These are phyloP conservation scores for Helarctos malayanus DNA, from an alignment of 2,797 vertebrate species.

Conservation along the genomic window DNA sequence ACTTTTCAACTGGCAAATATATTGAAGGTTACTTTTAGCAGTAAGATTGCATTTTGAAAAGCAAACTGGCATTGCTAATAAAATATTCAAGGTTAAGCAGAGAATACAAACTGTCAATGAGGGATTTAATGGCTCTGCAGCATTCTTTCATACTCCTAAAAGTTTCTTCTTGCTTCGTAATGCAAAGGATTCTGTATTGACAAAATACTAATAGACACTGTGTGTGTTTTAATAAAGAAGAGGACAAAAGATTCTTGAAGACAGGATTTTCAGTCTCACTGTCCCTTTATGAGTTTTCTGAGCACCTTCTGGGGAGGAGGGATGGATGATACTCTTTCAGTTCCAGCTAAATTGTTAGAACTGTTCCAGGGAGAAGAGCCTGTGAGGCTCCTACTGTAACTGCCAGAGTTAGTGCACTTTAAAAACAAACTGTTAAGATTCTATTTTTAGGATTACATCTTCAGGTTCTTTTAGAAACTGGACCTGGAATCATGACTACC, in stretches of 20 bases:
- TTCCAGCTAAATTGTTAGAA: neutral
- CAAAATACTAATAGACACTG: constrained; percentile 14
- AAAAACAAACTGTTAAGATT: neutral
- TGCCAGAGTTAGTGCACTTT: neutral
- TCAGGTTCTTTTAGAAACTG: constrained; percentile 13
- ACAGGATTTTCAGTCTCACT: neutral
- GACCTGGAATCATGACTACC: neutral
- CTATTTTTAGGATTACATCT: constrained; percentile 4
- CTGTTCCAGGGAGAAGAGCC: neutral
- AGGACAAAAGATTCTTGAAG: neutral
- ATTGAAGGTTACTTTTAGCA: neutral
- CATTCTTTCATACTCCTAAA: constrained; percentile 39
- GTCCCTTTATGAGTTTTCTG: neutral
- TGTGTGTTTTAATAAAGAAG: neutral
- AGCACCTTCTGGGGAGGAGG: neutral
- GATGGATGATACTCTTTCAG: neutral
- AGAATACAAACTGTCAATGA: constrained; percentile 51
- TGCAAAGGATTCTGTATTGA: constrained; percentile 29
- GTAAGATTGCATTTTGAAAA: constrained; percentile 60
- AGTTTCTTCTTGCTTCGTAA: constrained; percentile 51
- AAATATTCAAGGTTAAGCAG: constrained; percentile 63
- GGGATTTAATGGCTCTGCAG: neutral
- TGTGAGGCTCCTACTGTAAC: rapidly evolving
- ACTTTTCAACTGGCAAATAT: constrained; percentile 26
- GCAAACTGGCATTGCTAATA: constrained; percentile 66